Evolutionary conservation across 2,113 vertebrate species (phyloP), one percentile per base, ranked within the genome.

Genomic region (Sturnira hondurensis): DNA sequence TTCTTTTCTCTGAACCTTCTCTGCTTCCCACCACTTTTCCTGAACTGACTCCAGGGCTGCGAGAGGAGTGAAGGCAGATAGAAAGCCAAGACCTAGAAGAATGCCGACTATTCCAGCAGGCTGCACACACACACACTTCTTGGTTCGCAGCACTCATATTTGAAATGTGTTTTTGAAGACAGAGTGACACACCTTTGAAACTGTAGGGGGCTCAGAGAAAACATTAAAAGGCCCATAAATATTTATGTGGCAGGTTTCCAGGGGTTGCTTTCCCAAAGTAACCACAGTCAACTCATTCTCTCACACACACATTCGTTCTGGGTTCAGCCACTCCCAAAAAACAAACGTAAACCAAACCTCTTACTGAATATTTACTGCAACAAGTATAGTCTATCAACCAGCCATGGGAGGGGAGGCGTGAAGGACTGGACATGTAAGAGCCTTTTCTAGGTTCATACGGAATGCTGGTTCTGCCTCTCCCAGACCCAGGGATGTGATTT

Each of bases 81-180:
- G 70, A 47, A 77, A 1, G 15, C 14, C 67, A 67, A 24, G 8
- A 24, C n/a, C 20, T 5, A 7, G 12, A 82, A 85, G 77, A 54
- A 54, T 1, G 7, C 47, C 15, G 1, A 13, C 77, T 24, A 28
- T 13, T 65, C 86, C 5, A 16, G 9, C 61, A 4, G 56, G 56
- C 81, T 56, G 4, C 54, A 2, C 0, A 36, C 31, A 36, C 61
- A 74, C 24, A 43, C 24, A 1, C 50, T 52, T 52, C 77, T 41
- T 58, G 45, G 26, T 36, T 74, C 63, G 31, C 41, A 82, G 87
- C 31, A 19, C 3, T 36, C 36, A 8, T 24, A 56, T 76, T 22
- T 20, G 31, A 94, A 92, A 52, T n/a, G 41, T 16, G 19, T 86
- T 92, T 89, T 80, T 88, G 45, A 89, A 92, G 82, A 93, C 63